Evolutionary conservation across 2,797 vertebrate species (phyloP).

Genomic region (Hypotaenidia okinawae): DNA sequence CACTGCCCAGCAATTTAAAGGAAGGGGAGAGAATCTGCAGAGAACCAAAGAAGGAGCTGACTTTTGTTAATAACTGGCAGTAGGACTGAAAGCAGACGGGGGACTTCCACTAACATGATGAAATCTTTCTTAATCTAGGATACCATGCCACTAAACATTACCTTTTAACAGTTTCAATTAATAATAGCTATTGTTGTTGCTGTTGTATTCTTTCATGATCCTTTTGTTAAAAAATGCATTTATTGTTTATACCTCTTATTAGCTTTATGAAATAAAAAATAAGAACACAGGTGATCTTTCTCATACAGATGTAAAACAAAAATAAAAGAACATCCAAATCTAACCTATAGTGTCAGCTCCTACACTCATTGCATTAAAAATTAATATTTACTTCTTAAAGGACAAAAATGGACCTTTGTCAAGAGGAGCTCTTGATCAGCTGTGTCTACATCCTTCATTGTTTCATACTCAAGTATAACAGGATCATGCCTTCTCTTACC

Average conservation of each 20-base stretch:
- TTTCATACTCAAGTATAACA: neutral
- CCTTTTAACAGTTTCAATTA: neutral
- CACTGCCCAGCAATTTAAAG: neutral
- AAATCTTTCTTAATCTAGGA: neutral
- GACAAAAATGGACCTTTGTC: neutral
- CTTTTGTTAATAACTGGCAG: neutral
- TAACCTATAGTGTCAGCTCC: neutral
- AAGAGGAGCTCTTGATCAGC: neutral
- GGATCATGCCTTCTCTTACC: conserved; percentile 81
- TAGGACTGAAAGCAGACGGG: neutral
- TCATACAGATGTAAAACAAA: neutral
- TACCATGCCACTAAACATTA: neutral
- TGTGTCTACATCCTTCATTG: neutral
- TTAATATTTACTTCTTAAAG: neutral
- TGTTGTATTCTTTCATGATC: neutral
- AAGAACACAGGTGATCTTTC: neutral
- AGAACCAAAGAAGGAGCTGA: neutral
- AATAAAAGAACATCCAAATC: neutral
- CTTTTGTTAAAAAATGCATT: neutral
- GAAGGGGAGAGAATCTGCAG: neutral
- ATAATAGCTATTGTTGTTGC: neutral
- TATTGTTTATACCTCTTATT: neutral
- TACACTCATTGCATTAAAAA: neutral
- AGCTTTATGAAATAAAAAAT: neutral
- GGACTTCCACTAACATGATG: neutral